Conservation (phyloP, 30 jellyfish, hydroid and myxozoan genomes). For the Catostylus mosaicus region DNA sequence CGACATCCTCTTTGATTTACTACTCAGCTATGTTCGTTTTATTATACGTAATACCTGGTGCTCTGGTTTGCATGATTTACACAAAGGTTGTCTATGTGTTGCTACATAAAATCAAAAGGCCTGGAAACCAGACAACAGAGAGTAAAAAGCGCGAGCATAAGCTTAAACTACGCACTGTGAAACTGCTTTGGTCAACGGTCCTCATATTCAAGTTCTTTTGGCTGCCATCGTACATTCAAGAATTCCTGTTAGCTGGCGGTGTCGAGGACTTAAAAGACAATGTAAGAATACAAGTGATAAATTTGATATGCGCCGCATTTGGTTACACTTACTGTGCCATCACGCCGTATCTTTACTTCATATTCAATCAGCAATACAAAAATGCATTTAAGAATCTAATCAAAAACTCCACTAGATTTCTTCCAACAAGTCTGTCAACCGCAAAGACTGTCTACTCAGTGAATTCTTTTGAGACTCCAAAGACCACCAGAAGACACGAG, state of each 20-base stretch:
- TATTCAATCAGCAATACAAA: constrained; percentile 42
- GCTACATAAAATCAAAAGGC: constrained; percentile 47
- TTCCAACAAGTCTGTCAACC: neutral
- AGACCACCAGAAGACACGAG: neutral
- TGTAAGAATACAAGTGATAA: constrained; percentile 47
- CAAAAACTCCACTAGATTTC: neutral
- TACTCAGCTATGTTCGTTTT: constrained; percentile 45
- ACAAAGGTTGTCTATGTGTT: constrained; percentile 22
- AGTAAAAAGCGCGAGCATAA: constrained; percentile 30
- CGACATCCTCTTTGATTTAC: constrained; percentile 22
- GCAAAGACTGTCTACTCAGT: constrained; percentile 8
- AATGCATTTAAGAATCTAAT: constrained; percentile 3
- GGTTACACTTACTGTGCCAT: constrained; percentile 60
- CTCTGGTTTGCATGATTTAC: constrained; percentile 12
- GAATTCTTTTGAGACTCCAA: constrained; percentile 1
- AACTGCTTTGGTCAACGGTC: constrained; percentile 49
- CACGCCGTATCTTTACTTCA: constrained; percentile 49
- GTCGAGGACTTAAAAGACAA: constrained; percentile 15
- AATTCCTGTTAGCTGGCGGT: constrained; percentile 64
- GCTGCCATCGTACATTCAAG: constrained; percentile 76
- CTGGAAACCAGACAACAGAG: constrained; percentile 61
- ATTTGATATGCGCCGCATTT: constrained; percentile 47
- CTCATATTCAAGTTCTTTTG: constrained; percentile 53
- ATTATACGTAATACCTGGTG: constrained; percentile 31
- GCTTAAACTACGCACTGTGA: constrained; percentile 48